A percentile compares a stretch with the other conserved stretches of the same genome.
Evolutionary conservation across 2,888 invertebrate genomes (phyloP).

Genomic region (Lycocerus yunnanus): DNA sequence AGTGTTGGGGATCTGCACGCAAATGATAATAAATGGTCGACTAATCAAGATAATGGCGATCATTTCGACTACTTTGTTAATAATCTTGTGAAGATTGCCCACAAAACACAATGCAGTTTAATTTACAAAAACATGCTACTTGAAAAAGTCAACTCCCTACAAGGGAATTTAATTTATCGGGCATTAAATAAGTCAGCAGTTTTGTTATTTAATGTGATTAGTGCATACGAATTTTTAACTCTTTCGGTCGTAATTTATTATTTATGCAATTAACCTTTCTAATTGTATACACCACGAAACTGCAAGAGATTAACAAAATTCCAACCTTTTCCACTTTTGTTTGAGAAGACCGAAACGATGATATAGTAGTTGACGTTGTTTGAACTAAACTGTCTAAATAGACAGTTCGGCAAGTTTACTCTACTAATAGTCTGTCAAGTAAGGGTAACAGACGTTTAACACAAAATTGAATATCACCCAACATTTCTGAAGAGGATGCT

Average conservation of each 20-base stretch:
- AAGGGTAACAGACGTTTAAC: background rate
- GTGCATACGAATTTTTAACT: background rate
- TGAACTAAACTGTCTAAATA: background rate
- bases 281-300: background rate
- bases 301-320: background rate
- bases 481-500: background rate
- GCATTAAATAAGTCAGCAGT: background rate
- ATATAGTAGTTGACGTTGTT: background rate
- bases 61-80: conserved; percentile 34
- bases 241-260: background rate
- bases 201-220: background rate
- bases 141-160: background rate
- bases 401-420: background rate
- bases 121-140: conserved; percentile 1
- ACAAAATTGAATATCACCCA: background rate
- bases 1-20: conserved; percentile 22
- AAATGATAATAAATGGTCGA: conserved; percentile 34
- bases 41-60: conserved; percentile 39
- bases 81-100: conserved; percentile 28
- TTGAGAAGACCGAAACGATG: background rate
- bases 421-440: background rate
- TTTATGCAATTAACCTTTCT: background rate
- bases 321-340: background rate
- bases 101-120: conserved; percentile 18
- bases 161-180: background rate